A percentile compares a stretch with the other conserved stretches of the same genome.
These are phyloP conservation scores for Myodes glareolus DNA, from an alignment of 2,113 vertebrate species.

Conservation along the genomic window DNA sequence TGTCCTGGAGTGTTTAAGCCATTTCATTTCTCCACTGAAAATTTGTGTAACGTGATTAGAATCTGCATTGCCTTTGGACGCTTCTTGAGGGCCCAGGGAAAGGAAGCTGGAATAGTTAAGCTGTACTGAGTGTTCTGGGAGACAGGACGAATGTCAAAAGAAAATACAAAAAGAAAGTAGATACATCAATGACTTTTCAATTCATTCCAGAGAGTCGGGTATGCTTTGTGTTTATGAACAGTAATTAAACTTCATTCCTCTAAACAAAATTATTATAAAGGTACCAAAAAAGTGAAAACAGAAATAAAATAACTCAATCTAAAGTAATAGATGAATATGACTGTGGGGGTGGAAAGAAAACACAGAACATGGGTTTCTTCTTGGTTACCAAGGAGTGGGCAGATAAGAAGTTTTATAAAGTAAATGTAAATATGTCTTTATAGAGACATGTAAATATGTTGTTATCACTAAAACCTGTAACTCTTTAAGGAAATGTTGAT, in stretches of 20 bases:
- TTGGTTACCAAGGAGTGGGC: not conserved
- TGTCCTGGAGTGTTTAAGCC: not conserved
- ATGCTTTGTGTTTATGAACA: not conserved
- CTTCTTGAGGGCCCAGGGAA: not conserved
- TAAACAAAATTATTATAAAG: not conserved
- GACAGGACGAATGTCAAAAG: not conserved
- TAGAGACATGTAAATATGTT: not conserved
- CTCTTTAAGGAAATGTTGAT: not conserved
- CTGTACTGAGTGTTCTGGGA: not conserved
- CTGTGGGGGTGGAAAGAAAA: rapidly evolving
- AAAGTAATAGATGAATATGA: not conserved
- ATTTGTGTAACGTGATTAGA: not conserved
- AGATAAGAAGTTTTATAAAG: not conserved
- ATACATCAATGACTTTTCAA: not conserved
- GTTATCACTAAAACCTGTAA: not conserved
- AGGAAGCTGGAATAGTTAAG: not conserved
- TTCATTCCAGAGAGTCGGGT: not conserved
- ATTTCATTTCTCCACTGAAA: not conserved
- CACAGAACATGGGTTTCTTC: not conserved
- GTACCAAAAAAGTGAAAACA: not conserved
- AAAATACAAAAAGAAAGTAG: not conserved
- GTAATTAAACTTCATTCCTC: not conserved
- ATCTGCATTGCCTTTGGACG: not conserved
- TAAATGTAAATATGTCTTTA: not conserved
- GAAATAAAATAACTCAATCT: not conserved